Conservation (phyloP, 1,140 invertebrate species). For the Pinna nobilis region DNA sequence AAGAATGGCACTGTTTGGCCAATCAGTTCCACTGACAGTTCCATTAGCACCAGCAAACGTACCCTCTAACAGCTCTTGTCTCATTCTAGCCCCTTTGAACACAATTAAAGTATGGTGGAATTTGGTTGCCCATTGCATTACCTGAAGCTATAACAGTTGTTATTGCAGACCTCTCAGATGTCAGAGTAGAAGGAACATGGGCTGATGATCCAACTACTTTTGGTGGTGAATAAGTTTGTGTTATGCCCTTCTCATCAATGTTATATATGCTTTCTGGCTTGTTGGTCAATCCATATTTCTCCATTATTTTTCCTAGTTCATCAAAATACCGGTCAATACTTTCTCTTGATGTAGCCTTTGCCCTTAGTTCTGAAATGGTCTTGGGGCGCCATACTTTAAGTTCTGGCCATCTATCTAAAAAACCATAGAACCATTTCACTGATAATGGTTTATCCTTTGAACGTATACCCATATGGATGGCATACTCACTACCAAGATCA, state of each 20-base stretch:
- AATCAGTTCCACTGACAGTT: constrained; percentile 16
- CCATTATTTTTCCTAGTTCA: constrained; percentile 19
- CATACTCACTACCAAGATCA: constrained; percentile 16
- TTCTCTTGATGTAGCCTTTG: constrained; percentile 20
- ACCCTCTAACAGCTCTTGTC: constrained; percentile 15
- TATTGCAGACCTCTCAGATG: constrained; percentile 14
- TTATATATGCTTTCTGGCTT: constrained; percentile 51
- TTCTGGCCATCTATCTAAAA: constrained; percentile 35
- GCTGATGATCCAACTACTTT: constrained; percentile 7
- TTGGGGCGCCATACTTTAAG: constrained; percentile 20
- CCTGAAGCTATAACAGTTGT: constrained; percentile 21
- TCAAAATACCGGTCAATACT: constrained; percentile 33
- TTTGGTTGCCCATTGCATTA: neutral
- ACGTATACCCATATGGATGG: constrained; percentile 6
- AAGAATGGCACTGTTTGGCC: constrained; percentile 35
- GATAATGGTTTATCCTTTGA: constrained; percentile 26
- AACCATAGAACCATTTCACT: constrained; percentile 34
- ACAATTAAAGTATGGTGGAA: constrained; percentile 23
- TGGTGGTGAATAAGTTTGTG: constrained; percentile 34
- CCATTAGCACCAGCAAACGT: constrained; percentile 12
- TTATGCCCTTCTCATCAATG: constrained; percentile 41
- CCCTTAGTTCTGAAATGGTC: constrained; percentile 9
- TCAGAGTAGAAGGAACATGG: neutral
- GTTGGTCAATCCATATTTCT: constrained; percentile 49
- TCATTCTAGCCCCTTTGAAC: constrained; percentile 13